A percentile compares a stretch with the other conserved stretches of the same genome.
Conservation (phyloP, 2,113 vertebrate genomes). For the Neolamprologus modestus region DNA sequence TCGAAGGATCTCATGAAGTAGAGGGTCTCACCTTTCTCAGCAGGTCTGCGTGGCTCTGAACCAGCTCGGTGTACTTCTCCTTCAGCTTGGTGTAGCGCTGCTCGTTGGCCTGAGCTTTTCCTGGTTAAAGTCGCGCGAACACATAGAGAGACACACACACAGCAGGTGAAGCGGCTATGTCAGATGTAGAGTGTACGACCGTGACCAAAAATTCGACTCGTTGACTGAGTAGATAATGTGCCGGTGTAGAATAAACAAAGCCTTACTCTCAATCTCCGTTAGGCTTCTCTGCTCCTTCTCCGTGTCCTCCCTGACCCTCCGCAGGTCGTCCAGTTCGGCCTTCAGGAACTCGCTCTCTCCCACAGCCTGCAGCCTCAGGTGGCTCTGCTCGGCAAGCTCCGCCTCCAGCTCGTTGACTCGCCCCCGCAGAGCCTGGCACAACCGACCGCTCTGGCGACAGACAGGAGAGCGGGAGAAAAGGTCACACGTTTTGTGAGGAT, state of each 20-base stretch:
- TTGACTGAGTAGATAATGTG: neutral
- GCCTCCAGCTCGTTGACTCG: constrained; percentile 87
- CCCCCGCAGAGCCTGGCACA: constrained; percentile 80
- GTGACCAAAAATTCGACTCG: neutral
- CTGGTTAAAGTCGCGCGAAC: constrained; percentile 48
- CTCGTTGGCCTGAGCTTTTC: constrained; percentile 89
- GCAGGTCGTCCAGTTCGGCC: constrained; percentile 87
- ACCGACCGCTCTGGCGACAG: constrained; percentile 73
- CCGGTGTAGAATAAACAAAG: neutral
- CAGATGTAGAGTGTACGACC: neutral
- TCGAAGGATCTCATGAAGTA: neutral
- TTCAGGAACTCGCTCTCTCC: constrained; percentile 90
- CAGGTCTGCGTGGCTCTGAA: constrained; percentile 91
- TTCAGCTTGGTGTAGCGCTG: constrained; percentile 96
- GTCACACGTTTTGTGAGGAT: neutral
- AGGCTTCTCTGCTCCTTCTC: constrained; percentile 93
- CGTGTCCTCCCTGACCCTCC: constrained; percentile 82
- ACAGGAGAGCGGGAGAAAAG: neutral
- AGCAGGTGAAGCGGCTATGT: neutral
- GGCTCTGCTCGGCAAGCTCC: constrained; percentile 88
- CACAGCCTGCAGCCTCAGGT: constrained; percentile 85
- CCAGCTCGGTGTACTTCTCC: constrained; percentile 93
- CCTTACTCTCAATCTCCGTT: constrained; percentile 87
- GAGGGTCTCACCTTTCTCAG: constrained; percentile 82
- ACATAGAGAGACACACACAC: neutral